A percentile compares a stretch with the other conserved stretches of the same genome.
phyloP scores from a whole-genome alignment of 2,113 vertebrate genomes.

The Phrynocephalus versicolor region DNA sequence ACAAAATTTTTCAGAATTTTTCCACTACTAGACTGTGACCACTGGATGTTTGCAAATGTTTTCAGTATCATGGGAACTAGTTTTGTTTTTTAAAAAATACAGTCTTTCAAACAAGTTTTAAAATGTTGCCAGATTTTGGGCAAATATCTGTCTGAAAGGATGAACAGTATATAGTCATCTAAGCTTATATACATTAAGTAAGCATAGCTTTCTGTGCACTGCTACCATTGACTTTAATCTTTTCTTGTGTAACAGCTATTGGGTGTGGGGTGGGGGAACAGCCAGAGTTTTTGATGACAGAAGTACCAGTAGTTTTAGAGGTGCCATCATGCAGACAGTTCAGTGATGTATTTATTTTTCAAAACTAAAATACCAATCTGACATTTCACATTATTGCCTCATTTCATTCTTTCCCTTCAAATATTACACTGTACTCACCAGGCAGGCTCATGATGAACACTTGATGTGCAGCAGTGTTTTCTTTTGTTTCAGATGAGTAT shows the following conservation, averaged over 20 bases:
- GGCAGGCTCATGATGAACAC: background rate
- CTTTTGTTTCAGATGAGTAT: background rate
- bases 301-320: background rate
- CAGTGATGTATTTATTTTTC: background rate
- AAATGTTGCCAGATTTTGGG: background rate
- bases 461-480: background rate
- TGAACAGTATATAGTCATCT: too few species aligned
- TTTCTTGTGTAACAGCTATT: background rate
- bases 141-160: background rate
- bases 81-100: background rate
- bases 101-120: background rate
- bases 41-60: background rate
- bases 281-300: background rate
- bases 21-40: background rate
- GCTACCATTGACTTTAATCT: background rate
- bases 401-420: constrained; percentile 13
- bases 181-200: background rate
- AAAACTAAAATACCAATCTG: background rate
- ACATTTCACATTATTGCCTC: constrained; percentile 17
- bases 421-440: constrained; percentile 5
- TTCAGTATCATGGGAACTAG: background rate
- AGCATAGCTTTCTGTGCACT: background rate
- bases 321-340: background rate
- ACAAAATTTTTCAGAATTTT: background rate
- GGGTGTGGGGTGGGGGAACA: background rate